Evolutionary conservation across 2,797 vertebrate genomes (phyloP).

Genomic region (Sciaenops ocellatus): DNA sequence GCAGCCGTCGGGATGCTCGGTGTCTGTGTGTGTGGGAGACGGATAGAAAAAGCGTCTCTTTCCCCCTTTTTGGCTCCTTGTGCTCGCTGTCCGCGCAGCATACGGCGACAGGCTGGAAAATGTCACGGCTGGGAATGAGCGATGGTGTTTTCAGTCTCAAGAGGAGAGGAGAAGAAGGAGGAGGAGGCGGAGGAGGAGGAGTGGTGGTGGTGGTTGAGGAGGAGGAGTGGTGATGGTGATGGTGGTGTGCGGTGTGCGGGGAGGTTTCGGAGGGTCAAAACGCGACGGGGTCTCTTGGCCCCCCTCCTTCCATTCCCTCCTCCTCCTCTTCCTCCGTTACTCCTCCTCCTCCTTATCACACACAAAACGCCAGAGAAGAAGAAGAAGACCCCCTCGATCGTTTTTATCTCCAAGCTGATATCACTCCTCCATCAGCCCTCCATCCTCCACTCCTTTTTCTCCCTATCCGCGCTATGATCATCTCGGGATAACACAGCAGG

Average conservation of each 20-base stretch:
- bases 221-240: constrained; percentile 47
- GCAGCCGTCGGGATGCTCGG: constrained; percentile 68
- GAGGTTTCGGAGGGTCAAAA: constrained; percentile 88
- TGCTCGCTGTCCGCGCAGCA: constrained; percentile 83
- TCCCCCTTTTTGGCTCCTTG: constrained; percentile 69
- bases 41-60: constrained; percentile 55
- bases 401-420: constrained; percentile 61
- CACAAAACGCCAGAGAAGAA: constrained; percentile 73
- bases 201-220: constrained; percentile 26
- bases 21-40: constrained; percentile 27
- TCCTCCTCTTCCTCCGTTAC: constrained; percentile 52
- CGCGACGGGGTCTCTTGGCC: constrained; percentile 84
- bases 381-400: constrained; percentile 62
- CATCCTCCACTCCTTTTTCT: constrained; percentile 14
- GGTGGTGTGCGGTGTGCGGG: constrained; percentile 67
- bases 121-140: constrained; percentile 81
- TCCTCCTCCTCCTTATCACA: constrained; percentile 72
- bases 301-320: constrained; percentile 48
- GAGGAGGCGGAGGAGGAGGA: constrained; percentile 53
- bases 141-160: constrained; percentile 77
- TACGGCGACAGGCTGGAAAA: constrained; percentile 78
- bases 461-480: constrained; percentile 25
- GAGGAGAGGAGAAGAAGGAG: constrained; percentile 55
- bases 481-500: constrained; percentile 22
- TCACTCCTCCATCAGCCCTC: constrained; percentile 36